These are phyloP conservation scores for Dendronephthya gigantea DNA, from an alignment of 64 coral and sea anemone species.

Conservation along the genomic window DNA sequence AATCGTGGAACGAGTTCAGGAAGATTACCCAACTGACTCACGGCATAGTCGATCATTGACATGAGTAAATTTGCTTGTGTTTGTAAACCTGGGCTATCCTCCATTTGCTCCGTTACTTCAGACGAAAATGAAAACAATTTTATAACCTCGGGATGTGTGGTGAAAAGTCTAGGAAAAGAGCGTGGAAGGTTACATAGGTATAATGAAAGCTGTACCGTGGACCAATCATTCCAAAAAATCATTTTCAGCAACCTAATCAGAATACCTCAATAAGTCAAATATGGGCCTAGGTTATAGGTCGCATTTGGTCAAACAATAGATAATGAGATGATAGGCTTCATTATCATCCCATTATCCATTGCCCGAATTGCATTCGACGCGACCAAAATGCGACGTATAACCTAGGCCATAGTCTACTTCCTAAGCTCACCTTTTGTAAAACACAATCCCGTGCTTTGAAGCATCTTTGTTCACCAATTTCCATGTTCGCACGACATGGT, in stretches of 20 bases:
- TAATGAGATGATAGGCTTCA: too few relatives aligned
- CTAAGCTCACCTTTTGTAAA: constrained; percentile 2
- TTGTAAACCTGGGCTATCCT: neutral
- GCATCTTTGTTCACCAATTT: neutral
- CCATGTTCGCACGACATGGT: neutral
- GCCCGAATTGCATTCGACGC: too few relatives aligned
- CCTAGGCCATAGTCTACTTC: too few relatives aligned
- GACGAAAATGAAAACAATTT: neutral
- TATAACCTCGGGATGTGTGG: neutral
- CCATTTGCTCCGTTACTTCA: neutral
- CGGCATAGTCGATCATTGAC: neutral
- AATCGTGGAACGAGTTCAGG: neutral
- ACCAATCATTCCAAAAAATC: too few relatives aligned
- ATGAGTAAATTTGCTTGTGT: neutral
- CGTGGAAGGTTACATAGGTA: too few relatives aligned
- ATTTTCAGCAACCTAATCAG: too few relatives aligned
- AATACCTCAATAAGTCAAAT: too few relatives aligned
- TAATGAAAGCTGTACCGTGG: too few relatives aligned
- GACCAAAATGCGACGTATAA: too few relatives aligned
- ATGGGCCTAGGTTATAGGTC: too few relatives aligned
- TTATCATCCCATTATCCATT: too few relatives aligned
- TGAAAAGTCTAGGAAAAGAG: neutral
- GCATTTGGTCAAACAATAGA: too few relatives aligned
- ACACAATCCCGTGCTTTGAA: neutral
- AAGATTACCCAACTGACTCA: neutral